These are phyloP conservation scores for Anorthoa munda DNA, from an alignment of 2,888 invertebrate species.

Conservation along the genomic window DNA sequence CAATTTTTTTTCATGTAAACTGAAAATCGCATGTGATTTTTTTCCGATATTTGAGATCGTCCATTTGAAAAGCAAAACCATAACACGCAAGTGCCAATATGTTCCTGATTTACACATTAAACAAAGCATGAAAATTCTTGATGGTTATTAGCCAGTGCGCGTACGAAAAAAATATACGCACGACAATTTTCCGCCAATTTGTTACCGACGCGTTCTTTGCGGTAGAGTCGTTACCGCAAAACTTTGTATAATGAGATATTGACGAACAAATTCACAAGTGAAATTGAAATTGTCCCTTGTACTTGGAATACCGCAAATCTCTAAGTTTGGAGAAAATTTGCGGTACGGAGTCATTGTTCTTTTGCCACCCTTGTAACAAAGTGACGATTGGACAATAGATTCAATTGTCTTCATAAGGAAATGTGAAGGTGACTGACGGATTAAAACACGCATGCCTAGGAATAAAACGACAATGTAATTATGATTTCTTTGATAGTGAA, in stretches of 20 bases:
- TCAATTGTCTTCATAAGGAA: constrained; percentile 62
- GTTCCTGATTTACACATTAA: constrained; percentile 59
- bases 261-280: constrained; percentile 37
- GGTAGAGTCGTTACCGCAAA: constrained; percentile 49
- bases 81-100: constrained; percentile 58
- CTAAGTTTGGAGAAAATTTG: constrained; percentile 52
- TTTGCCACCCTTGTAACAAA: constrained; percentile 22
- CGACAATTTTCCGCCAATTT: constrained; percentile 63
- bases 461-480: constrained; percentile 55
- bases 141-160: constrained; percentile 16
- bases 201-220: constrained; percentile 34
- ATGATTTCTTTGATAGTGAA: constrained; percentile 55
- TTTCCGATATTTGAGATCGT: constrained; percentile 30
- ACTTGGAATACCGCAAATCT: constrained; percentile 42
- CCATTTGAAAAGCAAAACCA: constrained; percentile 44
- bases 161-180: constrained; percentile 35
- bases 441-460: constrained; percentile 50
- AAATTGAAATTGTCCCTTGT: constrained; percentile 44
- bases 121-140: constrained; percentile 66
- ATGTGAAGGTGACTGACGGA: constrained; percentile 39
- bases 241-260: constrained; percentile 34
- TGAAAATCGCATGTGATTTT: constrained; percentile 23
- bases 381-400: constrained; percentile 23
- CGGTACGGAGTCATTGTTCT: constrained; percentile 42
- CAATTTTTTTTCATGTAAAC: constrained; percentile 3